Base-by-base conservation (phyloP, 2,888 invertebrate genomes). In the Xanthia icteritia region DNA sequence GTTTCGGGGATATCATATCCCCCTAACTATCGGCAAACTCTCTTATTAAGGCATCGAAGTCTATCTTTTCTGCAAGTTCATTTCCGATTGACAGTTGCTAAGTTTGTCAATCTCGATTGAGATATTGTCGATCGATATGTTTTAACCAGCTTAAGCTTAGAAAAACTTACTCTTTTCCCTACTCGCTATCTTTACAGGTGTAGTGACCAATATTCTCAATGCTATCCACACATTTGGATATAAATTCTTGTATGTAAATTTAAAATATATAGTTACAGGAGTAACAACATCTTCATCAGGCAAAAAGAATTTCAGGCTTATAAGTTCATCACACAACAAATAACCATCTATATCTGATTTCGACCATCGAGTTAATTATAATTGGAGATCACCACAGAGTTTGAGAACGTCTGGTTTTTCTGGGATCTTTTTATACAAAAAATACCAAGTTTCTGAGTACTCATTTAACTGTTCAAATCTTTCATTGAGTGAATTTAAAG, bases 11-110 rank as follows among this genome's bases (percentile, higher is more conserved):
- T 39, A 39, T 39, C 39, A 39, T 4, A 39, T 39, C 39, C 39
- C 39, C 48, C 27, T 23, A 31, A 51, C 23, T 51, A 42, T 42
- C 42, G 42, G 42, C 42, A 42, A 42, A 42, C 42, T 42, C 9
- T 42, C 42, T 42, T 11, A 42, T 11, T 42, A 42, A 5, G 9
- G 42, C 42, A 31, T n/a, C 11, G 11, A 65, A 65, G 45, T n/a
- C 39, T 1, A 65, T 39, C 17, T 39, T 68, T 68, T 68, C 68
- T 9, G 27, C n/a, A 68, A 69, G 58, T 58, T 69, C 20, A 20
- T 58, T 58, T 58, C 27, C 27, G 13, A 31, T 58, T 69, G 42
- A 42, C 27, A 69, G 27, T 69, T 42, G 39, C 39, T 23, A 69
- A 69, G 42, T n/a, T 69, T 69, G n/a, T 42, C 4, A 69, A 60